Evolutionary conservation across 2,113 vertebrate genomes (phyloP).

Genomic region (Megalops atlanticus): DNA sequence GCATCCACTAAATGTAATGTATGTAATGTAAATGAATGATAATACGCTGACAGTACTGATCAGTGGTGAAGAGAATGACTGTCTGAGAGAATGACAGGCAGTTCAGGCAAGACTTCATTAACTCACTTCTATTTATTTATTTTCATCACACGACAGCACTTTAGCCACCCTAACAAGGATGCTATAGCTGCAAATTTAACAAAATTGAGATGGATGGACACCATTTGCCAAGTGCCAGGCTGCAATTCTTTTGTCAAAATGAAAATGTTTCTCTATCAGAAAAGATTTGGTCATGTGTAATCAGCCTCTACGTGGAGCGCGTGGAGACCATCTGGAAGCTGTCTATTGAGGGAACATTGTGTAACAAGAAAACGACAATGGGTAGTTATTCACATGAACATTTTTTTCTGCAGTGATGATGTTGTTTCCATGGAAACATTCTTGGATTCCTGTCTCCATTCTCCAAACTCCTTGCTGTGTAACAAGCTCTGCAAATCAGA

Average conservation of each 20-base stretch:
- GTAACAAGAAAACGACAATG: constrained; percentile 1
- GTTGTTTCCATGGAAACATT: constrained; percentile 20
- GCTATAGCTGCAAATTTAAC: too few relatives aligned
- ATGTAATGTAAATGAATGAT: too few relatives aligned
- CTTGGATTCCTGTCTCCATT: neutral
- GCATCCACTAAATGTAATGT: too few relatives aligned
- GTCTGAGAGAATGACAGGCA: too few relatives aligned
- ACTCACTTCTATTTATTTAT: too few relatives aligned
- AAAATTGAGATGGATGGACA: too few relatives aligned
- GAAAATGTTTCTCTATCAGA: neutral
- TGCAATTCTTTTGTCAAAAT: too few relatives aligned
- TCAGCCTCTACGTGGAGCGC: neutral
- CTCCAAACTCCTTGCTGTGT: constrained; percentile 3
- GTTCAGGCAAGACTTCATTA: too few relatives aligned
- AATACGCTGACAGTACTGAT: too few relatives aligned
- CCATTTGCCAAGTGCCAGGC: too few relatives aligned
- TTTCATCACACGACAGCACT: neutral
- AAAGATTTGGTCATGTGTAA: neutral
- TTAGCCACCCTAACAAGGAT: neutral
- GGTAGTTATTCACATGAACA: neutral
- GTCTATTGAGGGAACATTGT: neutral
- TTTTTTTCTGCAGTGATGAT: neutral
- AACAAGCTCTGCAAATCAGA: constrained; percentile 1
- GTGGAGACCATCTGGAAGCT: neutral
- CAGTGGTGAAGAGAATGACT: too few relatives aligned